A percentile compares a stretch with the other conserved stretches of the same genome.
These are phyloP conservation scores for Ataeniobius toweri DNA, from an alignment of 2,797 vertebrate genomes.

Conservation along the genomic window DNA sequence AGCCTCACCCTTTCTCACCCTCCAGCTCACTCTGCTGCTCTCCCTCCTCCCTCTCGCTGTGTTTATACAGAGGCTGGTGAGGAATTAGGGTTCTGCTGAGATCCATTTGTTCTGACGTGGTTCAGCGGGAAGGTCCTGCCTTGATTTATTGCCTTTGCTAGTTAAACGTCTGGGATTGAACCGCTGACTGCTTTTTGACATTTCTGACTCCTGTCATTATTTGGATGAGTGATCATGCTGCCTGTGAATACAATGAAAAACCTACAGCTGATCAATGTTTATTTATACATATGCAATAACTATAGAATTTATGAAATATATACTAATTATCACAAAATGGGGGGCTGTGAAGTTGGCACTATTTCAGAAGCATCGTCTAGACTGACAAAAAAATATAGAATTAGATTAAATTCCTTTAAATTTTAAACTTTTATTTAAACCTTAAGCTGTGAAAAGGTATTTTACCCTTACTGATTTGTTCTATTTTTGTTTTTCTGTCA, in stretches of 20 bases:
- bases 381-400: neutral
- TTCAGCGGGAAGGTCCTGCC: slow-evolving; percentile 65
- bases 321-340: neutral
- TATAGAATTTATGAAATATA: neutral
- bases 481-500: too few relatives aligned
- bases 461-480: too few relatives aligned
- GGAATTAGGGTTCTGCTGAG: slow-evolving; percentile 64
- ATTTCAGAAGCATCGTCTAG: neutral
- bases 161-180: slow-evolving; percentile 46
- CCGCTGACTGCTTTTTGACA: slow-evolving; percentile 1
- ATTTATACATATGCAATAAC: neutral
- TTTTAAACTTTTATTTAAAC: too few relatives aligned
- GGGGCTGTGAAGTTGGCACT: neutral
- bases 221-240: slow-evolving; percentile 10
- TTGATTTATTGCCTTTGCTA: slow-evolving; percentile 73
- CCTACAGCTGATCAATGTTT: slow-evolving; percentile 12
- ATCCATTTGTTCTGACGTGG: slow-evolving; percentile 69
- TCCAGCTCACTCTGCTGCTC: slow-evolving; percentile 14
- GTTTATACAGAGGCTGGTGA: slow-evolving; percentile 71
- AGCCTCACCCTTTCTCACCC: slow-evolving; percentile 26
- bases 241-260: slow-evolving; percentile 6
- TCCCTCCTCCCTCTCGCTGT: slow-evolving; percentile 31
- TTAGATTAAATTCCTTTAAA: neutral
- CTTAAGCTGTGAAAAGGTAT: too few relatives aligned
- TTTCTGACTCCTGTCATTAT: slow-evolving; percentile 23